Evolutionary conservation across 2,888 invertebrate species (phyloP).

Genomic region (Archaeoteleia sp.): DNA sequence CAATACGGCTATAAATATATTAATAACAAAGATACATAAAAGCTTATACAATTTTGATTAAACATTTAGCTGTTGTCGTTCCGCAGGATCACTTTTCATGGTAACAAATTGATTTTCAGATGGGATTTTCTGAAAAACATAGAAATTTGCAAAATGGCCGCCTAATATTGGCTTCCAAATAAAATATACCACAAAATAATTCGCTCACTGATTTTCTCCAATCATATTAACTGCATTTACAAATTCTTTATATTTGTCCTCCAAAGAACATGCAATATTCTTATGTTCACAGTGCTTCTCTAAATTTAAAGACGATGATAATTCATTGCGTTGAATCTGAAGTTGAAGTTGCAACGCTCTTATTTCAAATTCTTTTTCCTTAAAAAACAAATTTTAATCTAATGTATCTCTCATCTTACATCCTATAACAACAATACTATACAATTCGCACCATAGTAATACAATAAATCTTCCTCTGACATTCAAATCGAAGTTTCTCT

Average conservation of each 20-base stretch:
- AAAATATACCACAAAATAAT: no score
- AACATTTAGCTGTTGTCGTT: no score
- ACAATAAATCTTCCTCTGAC: conserved; percentile 61
- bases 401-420: background rate
- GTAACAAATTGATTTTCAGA: no score
- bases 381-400: conserved; percentile 26
- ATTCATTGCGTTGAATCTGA: conserved; percentile 60
- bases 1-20: no score
- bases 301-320: conserved; percentile 59
- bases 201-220: no score
- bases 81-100: no score
- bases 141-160: no score
- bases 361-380: conserved; percentile 66
- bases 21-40: no score
- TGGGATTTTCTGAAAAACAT: no score
- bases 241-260: conserved; percentile 61
- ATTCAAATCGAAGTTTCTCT: conserved; percentile 59
- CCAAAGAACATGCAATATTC: conserved; percentile 56
- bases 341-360: conserved; percentile 61
- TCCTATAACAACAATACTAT: conserved; percentile 6
- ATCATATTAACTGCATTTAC: no score
- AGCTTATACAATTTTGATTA: no score
- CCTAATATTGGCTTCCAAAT: no score
- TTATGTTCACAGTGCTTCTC: conserved; percentile 63
- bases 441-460: conserved; percentile 67